Evolutionary conservation across 2,113 vertebrate species (phyloP), one percentile per base, ranked within the genome.

Genomic region (Sakesphorus luctuosus): DNA sequence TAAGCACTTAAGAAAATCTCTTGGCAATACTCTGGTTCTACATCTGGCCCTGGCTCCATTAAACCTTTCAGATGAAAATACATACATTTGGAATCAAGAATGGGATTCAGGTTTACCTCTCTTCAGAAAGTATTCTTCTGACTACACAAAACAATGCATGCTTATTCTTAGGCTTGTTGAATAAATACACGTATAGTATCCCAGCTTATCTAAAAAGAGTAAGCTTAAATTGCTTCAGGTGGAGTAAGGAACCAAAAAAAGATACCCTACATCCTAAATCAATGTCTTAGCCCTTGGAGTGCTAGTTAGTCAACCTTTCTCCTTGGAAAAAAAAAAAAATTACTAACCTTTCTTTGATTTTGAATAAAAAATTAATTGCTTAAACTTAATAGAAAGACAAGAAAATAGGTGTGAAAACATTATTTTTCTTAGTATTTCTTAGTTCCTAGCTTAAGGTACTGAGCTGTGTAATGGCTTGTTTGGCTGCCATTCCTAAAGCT

Each of bases 321-420:
- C 1, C 6, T 47, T 12, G 11, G 10, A 38, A 38, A 38, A 38
- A 38, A 11, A 40, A 11, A 40, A 65, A 85, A 79, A 55, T 33
- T 0, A 52, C 6, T 38, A 53, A 1, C 1, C 0, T 0, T 74
- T 53, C 29, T 36, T 40, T 78, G 10, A 77, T 77, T 89, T 69
- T 66, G 12, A 58, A 53, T 28, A 74, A 61, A 75, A 69, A 19
- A 7, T 1, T 2, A 61, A 33, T 44, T 3, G 0, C 38, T 66
- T 66, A 53, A 71, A 69, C 5, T 7, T 29, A 61, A 56, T 1
- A 71, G 19, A 58, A 80, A 69, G 10, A 29, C 10, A 50, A 1
- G 26, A 46, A 33, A 52, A 69, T 4, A 28, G 3, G 0, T 26
- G 7, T 36, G 18, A 90, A 82, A 75, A 29, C 5, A 9, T 19